Base-by-base conservation (phyloP, 2,888 invertebrate genomes). In the Cenopis cana region DNA sequence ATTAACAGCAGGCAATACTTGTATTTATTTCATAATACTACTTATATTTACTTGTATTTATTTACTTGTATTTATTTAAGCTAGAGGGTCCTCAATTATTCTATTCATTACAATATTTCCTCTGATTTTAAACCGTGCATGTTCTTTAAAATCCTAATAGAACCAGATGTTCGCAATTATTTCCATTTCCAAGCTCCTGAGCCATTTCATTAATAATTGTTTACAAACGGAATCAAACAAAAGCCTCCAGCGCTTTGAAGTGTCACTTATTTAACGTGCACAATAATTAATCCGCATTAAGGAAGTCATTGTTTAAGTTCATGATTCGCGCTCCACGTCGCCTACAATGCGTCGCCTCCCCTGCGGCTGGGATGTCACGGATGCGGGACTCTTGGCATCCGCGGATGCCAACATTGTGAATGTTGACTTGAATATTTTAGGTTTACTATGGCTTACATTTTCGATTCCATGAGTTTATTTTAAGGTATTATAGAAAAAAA, bases 301-400 rank as follows among this genome's bases (percentile, higher is more conserved):
- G 84, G 85, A 85, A 82, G 79, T 81, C 82, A 86, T 85, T 86
- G 83, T 85, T 79, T 82, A 81, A 86, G 82, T 85, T 85, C 85
- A 85, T 85, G 85, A 86, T 82, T 84, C 81, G 3, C 18, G 46
- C 60, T 61, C 64, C n/a, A 52, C 33, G 18, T n/a, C 49, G 11
- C 62, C 52, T 36, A 10, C n/a, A 52, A 11, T 29, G 62, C 36
- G 50, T 36, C n/a, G 1, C 18, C 2, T 29, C 38, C 38, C 18
- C 6, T 6, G n/a, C n/a, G 38, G 41, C 18, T 14, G n/a, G 46
- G 59, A 41, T 24, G 12, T 41, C 3, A n/a, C 41, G 8, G 20
- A 41, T 36, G 17, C 14, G 54, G 54, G 24, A 24, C 10, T 17
- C 18, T 10, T 46, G 46, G 46, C 46, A 46, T 46, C 46, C 46